Percentiles rank a stretch among this genome's conserved stretches.
phyloP scores from a whole-genome alignment of 2,888 invertebrate species.

The Drosophila bunnanda region DNA sequence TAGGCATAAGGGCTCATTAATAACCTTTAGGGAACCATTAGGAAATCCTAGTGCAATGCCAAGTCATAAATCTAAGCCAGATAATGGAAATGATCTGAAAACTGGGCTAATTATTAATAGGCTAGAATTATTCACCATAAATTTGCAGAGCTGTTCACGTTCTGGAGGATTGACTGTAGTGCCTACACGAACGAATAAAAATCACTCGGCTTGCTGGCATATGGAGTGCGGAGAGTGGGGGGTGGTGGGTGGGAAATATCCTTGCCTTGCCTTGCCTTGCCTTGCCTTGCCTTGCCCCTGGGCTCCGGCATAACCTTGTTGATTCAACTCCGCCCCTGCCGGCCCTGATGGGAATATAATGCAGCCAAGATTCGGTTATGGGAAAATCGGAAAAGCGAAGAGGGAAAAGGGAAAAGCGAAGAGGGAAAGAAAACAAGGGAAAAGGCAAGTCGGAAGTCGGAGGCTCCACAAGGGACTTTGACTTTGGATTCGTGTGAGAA shows the following conservation, averaged over 20 bases:
- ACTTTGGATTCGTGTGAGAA: conserved; percentile 47
- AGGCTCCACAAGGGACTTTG: conserved; percentile 29
- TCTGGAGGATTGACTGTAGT: not conserved
- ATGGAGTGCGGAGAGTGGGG: not conserved
- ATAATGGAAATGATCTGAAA: not conserved
- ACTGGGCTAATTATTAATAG: not conserved
- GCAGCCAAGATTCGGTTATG: conserved; percentile 36
- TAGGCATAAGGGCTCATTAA: too few species aligned
- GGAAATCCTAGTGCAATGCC: not conserved
- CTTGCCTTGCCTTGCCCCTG: conserved; percentile 34
- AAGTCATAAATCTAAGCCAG: not conserved
- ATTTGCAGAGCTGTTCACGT: not conserved
- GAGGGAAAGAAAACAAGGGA: not conserved
- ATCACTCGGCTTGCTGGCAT: conserved; percentile 1
- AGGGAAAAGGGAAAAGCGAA: not conserved
- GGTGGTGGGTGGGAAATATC: conserved; percentile 1
- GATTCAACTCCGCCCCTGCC: conserved; percentile 36
- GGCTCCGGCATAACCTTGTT: conserved; percentile 36
- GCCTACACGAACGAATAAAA: not conserved
- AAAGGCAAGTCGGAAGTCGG: not conserved
- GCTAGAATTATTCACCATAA: too few species aligned
- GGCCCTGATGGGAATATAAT: conserved; percentile 46
- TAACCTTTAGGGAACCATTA: too few species aligned
- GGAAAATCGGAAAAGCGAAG: not conserved
- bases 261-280: conserved; percentile 22